phyloP scores from a whole-genome alignment of 2,888 invertebrate genomes.

The Altica lythri region DNA sequence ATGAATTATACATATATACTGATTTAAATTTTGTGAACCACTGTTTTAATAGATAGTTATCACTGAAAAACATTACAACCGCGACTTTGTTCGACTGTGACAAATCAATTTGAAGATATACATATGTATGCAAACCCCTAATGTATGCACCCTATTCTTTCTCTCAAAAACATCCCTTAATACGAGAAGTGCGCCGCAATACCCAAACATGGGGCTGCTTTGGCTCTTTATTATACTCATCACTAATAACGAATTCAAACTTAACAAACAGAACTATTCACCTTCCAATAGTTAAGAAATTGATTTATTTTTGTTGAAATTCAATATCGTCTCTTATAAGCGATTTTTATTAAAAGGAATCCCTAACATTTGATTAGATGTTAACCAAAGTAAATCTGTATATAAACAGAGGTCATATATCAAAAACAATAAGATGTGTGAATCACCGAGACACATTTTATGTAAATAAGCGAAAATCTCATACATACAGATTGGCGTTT shows the following conservation, averaged over 20 bases:
- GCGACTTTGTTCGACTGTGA: constrained; percentile 57
- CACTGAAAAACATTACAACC: constrained; percentile 56
- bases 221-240: too few relatives aligned
- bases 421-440: constrained; percentile 58
- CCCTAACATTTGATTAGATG: too few relatives aligned
- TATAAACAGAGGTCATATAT: constrained; percentile 54
- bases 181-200: constrained; percentile 45
- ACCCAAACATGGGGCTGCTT: neutral
- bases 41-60: constrained; percentile 55
- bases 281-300: too few relatives aligned
- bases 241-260: too few relatives aligned
- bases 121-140: constrained; percentile 56
- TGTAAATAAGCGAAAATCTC: constrained; percentile 59
- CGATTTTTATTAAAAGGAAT: too few relatives aligned
- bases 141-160: constrained; percentile 56
- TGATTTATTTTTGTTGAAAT: too few relatives aligned
- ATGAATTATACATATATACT: too few relatives aligned
- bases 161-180: constrained; percentile 49
- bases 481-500: constrained; percentile 58
- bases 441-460: constrained; percentile 60
- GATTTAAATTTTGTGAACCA: constrained; percentile 39
- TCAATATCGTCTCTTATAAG: too few relatives aligned
- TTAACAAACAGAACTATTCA: neutral
- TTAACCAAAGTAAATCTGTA: too few relatives aligned
- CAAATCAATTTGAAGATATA: constrained; percentile 61